These are phyloP conservation scores for Otolemur crassicaudatus DNA, from an alignment of 2,797 vertebrate genomes.

Conservation along the genomic window DNA sequence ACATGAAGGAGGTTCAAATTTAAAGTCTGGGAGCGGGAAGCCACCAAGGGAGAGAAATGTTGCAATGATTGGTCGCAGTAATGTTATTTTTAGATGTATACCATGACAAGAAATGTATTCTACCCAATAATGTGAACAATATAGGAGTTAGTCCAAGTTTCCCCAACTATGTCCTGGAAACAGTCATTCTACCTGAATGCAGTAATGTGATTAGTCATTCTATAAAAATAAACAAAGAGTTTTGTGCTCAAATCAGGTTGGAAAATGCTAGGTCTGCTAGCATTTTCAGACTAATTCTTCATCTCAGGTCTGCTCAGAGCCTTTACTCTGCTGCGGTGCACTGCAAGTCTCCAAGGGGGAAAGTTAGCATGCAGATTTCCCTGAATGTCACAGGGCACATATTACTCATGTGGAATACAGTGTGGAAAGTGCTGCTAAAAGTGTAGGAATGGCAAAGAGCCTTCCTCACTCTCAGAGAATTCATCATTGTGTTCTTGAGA, in stretches of 20 bases:
- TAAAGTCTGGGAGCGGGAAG: neutral
- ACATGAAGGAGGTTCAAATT: neutral
- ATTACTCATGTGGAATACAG: no score
- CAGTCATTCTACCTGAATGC: neutral
- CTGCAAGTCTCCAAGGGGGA: neutral
- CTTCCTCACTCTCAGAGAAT: neutral
- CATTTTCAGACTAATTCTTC: neutral
- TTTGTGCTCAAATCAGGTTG: neutral
- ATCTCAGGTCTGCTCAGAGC: neutral
- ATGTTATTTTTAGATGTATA: neutral
- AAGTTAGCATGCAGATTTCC: neutral
- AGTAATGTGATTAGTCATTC: neutral
- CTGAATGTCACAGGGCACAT: neutral
- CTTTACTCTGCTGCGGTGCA: accelerated
- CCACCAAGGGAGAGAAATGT: neutral
- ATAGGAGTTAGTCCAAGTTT: neutral
- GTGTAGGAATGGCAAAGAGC: neutral
- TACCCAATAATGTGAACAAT: neutral
- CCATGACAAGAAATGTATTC: neutral
- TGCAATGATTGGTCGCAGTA: neutral
- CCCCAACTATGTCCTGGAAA: neutral
- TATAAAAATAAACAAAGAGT: neutral
- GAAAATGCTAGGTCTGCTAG: neutral
- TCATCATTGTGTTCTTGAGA: neutral
- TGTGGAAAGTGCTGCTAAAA: neutral